Conservation (phyloP, 2,797 vertebrate genomes). For the Sebastes hubbsi region DNA sequence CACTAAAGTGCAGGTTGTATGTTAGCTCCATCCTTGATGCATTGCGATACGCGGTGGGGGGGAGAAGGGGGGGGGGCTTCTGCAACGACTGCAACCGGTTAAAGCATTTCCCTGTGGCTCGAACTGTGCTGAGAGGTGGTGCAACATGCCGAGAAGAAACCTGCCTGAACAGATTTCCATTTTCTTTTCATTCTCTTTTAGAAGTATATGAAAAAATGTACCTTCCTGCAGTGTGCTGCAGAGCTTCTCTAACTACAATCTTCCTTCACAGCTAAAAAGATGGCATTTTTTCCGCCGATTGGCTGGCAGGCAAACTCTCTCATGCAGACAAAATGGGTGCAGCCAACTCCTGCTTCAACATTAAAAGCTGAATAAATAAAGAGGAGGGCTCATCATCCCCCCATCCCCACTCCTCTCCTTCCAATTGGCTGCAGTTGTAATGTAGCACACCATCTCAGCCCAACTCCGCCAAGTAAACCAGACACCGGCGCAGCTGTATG, state of each 20-base stretch:
- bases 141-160: not conserved
- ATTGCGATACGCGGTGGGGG: not conserved
- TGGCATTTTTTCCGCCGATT: conserved; percentile 20
- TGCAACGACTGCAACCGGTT: conserved; percentile 15
- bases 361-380: conserved; percentile 71
- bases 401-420: not conserved
- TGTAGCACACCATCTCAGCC: conserved; percentile 39
- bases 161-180: not conserved
- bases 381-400: conserved; percentile 24
- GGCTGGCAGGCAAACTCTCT: conserved; percentile 53
- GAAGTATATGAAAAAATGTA: not conserved
- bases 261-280: conserved; percentile 35
- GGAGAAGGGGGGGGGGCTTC: not conserved
- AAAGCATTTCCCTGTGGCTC: conserved; percentile 18
- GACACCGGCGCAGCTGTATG: conserved; percentile 46
- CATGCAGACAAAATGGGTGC: conserved; percentile 50
- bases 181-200: not conserved
- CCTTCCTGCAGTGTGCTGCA: conserved; percentile 6
- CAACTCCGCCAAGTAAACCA: conserved; percentile 44
- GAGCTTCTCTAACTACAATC: conserved; percentile 16
- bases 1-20: not conserved
- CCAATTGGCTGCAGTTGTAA: conserved; percentile 47
- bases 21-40: conserved; percentile 8
- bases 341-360: conserved; percentile 57
- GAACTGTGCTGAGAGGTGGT: conserved; percentile 3